Evolutionary conservation across 92 coral and sea anemone species (phyloP).

Genomic region (Paragorgia papillata): DNA sequence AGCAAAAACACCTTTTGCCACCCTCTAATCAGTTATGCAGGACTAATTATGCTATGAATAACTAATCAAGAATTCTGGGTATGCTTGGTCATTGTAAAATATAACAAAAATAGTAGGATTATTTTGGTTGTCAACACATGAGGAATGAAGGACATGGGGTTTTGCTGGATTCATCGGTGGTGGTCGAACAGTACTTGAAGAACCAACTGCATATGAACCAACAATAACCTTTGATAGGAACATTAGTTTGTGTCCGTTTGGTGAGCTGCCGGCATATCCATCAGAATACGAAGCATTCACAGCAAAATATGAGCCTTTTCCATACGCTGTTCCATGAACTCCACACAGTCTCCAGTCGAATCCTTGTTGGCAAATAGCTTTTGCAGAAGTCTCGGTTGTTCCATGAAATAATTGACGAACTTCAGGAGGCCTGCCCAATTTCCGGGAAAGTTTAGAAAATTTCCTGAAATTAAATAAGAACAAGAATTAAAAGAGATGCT

Average conservation of each 20-base stretch:
- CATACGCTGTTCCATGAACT: constrained; percentile 75
- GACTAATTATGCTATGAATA: no score
- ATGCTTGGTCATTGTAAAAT: constrained; percentile 82
- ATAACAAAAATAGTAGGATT: constrained; percentile 77
- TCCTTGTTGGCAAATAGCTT: constrained; percentile 92
- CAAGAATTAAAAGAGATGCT: no score
- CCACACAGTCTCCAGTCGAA: constrained; percentile 97
- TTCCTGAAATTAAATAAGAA: background rate
- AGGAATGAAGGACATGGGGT: constrained; percentile 73
- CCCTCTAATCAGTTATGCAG: no score
- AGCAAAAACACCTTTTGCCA: no score
- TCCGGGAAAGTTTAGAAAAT: constrained; percentile 32
- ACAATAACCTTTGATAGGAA: constrained; percentile 79
- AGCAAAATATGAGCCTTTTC: constrained; percentile 91
- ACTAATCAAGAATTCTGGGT: constrained; percentile 82
- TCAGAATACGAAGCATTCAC: constrained; percentile 78
- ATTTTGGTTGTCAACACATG: constrained; percentile 64
- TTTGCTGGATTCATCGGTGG: constrained; percentile 75
- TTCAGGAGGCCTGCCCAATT: constrained; percentile 63
- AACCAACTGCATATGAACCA: constrained; percentile 71
- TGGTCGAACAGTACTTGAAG: constrained; percentile 54
- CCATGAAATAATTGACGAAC: constrained; percentile 84
- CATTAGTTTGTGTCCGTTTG: constrained; percentile 54
- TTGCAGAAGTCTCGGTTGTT: constrained; percentile 51
- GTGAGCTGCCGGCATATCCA: constrained; percentile 47